Percentiles rank a stretch among this genome's conserved stretches.
These are phyloP conservation scores for Zoanthus solanderi DNA, from an alignment of 92 coral and sea anemone genomes.

Conservation along the genomic window DNA sequence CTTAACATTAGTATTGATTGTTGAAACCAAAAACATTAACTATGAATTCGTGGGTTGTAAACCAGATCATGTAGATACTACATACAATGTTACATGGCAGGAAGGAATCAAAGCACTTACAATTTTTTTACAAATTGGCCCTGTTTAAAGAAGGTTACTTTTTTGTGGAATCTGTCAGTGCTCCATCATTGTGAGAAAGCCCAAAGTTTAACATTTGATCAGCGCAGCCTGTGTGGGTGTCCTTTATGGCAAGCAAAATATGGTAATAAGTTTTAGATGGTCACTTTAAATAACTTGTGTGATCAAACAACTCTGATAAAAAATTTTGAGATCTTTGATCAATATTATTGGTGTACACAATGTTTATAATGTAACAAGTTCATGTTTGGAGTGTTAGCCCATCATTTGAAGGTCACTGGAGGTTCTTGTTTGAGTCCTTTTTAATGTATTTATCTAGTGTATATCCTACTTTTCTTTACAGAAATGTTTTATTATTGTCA, in stretches of 20 bases:
- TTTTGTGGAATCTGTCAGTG: slow-evolving; percentile 14
- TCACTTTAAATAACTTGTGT: background rate
- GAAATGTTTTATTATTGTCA: too few species aligned
- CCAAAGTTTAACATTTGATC: background rate
- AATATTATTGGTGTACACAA: too few species aligned
- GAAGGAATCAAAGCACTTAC: background rate
- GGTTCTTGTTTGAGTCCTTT: too few species aligned
- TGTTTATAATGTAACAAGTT: too few species aligned
- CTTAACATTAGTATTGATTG: too few species aligned
- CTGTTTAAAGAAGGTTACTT: background rate
- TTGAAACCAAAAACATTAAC: too few species aligned
- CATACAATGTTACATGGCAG: background rate
- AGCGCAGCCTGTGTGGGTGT: background rate
- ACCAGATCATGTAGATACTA: background rate
- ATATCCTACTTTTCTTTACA: too few species aligned
- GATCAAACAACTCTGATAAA: background rate
- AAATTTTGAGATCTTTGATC: too few species aligned
- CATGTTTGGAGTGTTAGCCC: too few species aligned
- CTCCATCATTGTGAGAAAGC: background rate
- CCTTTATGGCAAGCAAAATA: background rate
- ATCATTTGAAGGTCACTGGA: too few species aligned
- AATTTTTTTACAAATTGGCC: background rate
- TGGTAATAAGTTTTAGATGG: background rate
- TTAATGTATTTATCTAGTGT: too few species aligned
- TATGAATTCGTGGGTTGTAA: too few species aligned